Evolutionary conservation across 1,140 invertebrate species (phyloP).

Genomic region (Cyrtorhinus lividipennis): DNA sequence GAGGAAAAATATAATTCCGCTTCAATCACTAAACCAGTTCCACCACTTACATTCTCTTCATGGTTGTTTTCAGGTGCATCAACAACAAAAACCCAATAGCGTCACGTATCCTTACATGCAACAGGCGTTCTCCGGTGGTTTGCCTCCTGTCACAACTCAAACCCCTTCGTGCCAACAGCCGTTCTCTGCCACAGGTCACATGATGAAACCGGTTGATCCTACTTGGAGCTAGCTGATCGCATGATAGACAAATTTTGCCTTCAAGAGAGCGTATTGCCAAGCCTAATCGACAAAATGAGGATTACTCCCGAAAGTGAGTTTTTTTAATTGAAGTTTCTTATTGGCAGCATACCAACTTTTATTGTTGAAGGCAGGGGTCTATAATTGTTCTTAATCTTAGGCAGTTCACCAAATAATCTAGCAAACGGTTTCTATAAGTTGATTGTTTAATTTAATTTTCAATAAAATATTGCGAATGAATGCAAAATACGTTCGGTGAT

Average conservation of each 20-base stretch:
- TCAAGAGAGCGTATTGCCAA: slow-evolving; percentile 53
- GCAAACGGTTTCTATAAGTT: not conserved
- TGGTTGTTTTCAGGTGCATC: too few relatives aligned
- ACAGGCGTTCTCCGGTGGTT: not conserved
- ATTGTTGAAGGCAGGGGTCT: not conserved
- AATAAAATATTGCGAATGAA: not conserved
- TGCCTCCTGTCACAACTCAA: not conserved
- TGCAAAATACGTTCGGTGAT: not conserved
- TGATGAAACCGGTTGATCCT: slow-evolving; percentile 31
- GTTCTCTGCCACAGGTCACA: not conserved
- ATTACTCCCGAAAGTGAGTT: slow-evolving; percentile 33
- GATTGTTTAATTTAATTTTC: not conserved
- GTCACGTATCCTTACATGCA: too few relatives aligned
- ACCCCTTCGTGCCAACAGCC: not conserved
- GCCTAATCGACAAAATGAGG: slow-evolving; percentile 40
- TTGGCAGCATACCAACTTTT: too few relatives aligned
- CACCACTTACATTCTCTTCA: too few relatives aligned
- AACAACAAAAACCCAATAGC: too few relatives aligned
- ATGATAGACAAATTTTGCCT: slow-evolving; percentile 54
- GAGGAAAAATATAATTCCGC: too few relatives aligned
- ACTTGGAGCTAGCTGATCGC: slow-evolving; percentile 50
- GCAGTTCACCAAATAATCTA: not conserved
- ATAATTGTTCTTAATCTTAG: not conserved
- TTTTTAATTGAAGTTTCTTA: too few relatives aligned
- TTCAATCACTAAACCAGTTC: too few relatives aligned